A percentile compares a stretch with the other conserved stretches of the same genome.
Evolutionary conservation across 2,888 invertebrate species (phyloP).

Genomic region (Micropterix aruncella): DNA sequence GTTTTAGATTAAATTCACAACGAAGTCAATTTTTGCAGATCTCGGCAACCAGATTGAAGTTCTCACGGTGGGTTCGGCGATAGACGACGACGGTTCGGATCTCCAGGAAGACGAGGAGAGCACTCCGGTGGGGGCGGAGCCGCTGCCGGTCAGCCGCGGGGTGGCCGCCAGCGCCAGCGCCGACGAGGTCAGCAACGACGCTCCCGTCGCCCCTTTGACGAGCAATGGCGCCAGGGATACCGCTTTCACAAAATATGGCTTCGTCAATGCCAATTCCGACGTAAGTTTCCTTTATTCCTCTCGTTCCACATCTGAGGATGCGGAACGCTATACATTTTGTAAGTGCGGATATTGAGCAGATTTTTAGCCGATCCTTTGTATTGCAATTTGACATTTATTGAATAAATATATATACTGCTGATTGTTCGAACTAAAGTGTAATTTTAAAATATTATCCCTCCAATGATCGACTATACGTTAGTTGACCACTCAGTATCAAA

Average conservation of each 20-base stretch:
- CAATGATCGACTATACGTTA: no score
- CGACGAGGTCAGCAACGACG: slow-evolving; percentile 33
- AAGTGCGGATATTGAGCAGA: no score
- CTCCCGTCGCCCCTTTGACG: slow-evolving; percentile 28
- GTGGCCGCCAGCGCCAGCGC: slow-evolving; percentile 30
- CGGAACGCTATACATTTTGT: no score
- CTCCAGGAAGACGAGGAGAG: slow-evolving; percentile 14
- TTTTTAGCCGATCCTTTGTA: no score
- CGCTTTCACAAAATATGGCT: slow-evolving; percentile 1
- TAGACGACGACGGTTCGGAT: background rate
- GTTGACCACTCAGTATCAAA: no score
- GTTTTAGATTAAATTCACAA: slow-evolving; percentile 6
- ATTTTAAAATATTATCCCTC: no score
- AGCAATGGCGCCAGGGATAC: background rate
- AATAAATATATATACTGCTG: no score
- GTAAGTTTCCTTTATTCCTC: no score
- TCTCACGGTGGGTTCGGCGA: slow-evolving; percentile 26
- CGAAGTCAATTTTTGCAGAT: slow-evolving; percentile 18
- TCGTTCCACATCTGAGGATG: no score
- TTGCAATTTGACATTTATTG: no score
- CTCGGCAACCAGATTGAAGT: slow-evolving; percentile 38
- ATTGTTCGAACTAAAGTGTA: no score
- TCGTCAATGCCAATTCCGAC: slow-evolving; percentile 18
- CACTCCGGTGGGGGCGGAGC: slow-evolving; percentile 29
- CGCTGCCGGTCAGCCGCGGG: slow-evolving; percentile 27